These are phyloP conservation scores for Maconellicoccus hirsutus DNA, from an alignment of 1,140 invertebrate species.

Conservation along the genomic window DNA sequence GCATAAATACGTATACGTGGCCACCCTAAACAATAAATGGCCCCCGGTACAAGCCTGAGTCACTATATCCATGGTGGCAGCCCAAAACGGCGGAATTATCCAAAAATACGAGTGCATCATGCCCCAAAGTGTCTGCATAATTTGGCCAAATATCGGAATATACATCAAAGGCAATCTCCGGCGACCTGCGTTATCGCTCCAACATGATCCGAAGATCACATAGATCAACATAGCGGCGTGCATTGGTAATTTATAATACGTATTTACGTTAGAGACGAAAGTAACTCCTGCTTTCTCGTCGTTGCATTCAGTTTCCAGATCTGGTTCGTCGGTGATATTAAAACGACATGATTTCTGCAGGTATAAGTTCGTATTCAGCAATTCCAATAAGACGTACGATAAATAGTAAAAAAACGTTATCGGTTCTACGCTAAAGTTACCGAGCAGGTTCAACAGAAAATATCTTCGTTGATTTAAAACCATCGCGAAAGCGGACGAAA, in stretches of 20 bases:
- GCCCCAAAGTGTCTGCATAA: not conserved
- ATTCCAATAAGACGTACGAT: not conserved
- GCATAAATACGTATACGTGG: not conserved
- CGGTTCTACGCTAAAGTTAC: not conserved
- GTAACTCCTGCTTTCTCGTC: not conserved
- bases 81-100: not conserved
- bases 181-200: slow-evolving; percentile 29
- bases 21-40: not conserved
- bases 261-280: not conserved
- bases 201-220: slow-evolving; percentile 29
- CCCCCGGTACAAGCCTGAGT: not conserved
- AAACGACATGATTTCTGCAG: not conserved
- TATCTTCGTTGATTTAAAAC: too few relatives aligned
- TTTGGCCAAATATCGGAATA: slow-evolving; percentile 32
- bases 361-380: not conserved
- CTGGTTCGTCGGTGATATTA: not conserved
- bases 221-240: slow-evolving; percentile 9
- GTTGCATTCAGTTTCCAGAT: not conserved
- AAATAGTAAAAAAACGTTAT: not conserved
- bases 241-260: not conserved
- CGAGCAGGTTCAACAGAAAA: not conserved
- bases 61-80: not conserved
- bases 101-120: not conserved
- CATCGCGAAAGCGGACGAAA: too few relatives aligned
- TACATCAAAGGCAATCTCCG: slow-evolving; percentile 37